Conservation (phyloP, 1,140 invertebrate genomes). For the Aricia agestis region DNA sequence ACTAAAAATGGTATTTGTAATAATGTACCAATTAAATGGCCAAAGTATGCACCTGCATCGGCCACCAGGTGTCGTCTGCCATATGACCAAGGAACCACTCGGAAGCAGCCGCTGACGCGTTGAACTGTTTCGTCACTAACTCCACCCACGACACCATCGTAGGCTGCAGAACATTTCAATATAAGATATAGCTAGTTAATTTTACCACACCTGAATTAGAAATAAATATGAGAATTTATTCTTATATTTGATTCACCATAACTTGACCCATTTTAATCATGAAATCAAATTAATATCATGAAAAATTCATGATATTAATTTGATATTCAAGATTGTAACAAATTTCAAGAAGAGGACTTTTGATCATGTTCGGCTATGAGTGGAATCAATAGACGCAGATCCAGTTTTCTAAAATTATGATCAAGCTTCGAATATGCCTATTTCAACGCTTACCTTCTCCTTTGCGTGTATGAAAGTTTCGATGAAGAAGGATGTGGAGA, state of each 20-base stretch:
- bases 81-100: slow-evolving; percentile 96
- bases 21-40: background rate
- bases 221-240: too few relatives aligned
- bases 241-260: too few relatives aligned
- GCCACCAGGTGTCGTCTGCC: slow-evolving; percentile 96
- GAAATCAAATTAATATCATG: too few relatives aligned
- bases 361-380: too few relatives aligned
- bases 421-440: too few relatives aligned
- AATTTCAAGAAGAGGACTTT: too few relatives aligned
- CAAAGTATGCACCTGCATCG: slow-evolving; percentile 81
- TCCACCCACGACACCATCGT: slow-evolving; percentile 98
- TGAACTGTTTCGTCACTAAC: slow-evolving; percentile 95
- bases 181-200: slow-evolving; percentile 27
- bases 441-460: slow-evolving; percentile 84
- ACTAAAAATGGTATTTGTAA: background rate
- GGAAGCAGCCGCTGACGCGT: slow-evolving; percentile 91
- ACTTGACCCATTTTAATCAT: too few relatives aligned
- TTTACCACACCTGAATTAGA: too few relatives aligned
- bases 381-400: too few relatives aligned
- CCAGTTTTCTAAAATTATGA: too few relatives aligned
- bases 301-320: too few relatives aligned
- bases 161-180: slow-evolving; percentile 76
- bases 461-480: slow-evolving; percentile 98
- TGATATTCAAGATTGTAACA: too few relatives aligned
- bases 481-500: slow-evolving; percentile 95